These are phyloP conservation scores for Daubentonia madagascariensis DNA, from an alignment of 2,113 vertebrate species.

Conservation along the genomic window DNA sequence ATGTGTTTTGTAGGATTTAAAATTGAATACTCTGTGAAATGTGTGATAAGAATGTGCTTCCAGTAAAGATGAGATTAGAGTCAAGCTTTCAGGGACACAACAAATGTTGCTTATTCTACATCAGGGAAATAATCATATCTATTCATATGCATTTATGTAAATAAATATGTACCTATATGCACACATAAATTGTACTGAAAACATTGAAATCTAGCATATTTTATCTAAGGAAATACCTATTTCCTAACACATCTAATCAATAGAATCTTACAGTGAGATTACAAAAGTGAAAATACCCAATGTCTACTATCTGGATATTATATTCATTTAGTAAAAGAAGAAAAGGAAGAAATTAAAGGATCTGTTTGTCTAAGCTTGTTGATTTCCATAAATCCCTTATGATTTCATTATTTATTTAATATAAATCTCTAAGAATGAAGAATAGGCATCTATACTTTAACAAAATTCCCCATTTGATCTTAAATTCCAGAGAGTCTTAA, in stretches of 20 bases:
- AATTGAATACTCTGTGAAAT: slow-evolving; percentile 31
- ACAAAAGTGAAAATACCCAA: background rate
- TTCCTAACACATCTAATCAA: background rate
- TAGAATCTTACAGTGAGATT: background rate
- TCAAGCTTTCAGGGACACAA: background rate
- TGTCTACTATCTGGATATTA: background rate
- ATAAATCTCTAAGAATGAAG: background rate
- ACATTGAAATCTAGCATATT: background rate
- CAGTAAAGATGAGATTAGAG: background rate
- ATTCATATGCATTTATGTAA: background rate
- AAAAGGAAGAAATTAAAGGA: background rate
- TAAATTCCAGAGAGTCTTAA: background rate
- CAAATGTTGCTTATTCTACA: background rate
- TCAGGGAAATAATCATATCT: background rate
- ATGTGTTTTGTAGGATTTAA: slow-evolving; percentile 43
- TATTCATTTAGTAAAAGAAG: background rate
- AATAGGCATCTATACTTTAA: background rate
- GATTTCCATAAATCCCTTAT: background rate
- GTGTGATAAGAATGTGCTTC: background rate
- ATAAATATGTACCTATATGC: background rate
- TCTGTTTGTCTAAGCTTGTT: background rate
- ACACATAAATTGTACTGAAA: background rate
- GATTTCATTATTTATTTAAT: background rate
- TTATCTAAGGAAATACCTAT: background rate
- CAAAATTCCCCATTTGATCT: background rate